Percentiles rank a stretch among this genome's conserved stretches.
Evolutionary conservation across 2,888 invertebrate species (phyloP).

Genomic region (Limnephilus auricula): DNA sequence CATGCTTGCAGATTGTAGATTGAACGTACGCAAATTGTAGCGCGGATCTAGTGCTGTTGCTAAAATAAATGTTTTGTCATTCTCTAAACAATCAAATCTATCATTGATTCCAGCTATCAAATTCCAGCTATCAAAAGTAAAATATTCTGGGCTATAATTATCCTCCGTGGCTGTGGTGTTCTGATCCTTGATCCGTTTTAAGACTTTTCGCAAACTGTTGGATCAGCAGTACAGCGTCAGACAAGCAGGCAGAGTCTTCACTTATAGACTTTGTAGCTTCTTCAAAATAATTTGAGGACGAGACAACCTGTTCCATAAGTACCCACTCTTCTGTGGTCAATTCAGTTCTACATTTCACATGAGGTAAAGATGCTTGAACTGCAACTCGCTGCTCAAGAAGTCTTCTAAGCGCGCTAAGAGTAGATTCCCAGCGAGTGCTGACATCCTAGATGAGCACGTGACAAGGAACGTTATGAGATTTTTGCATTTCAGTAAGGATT

Average conservation of each 20-base stretch:
- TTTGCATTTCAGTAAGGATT: constrained; percentile 67
- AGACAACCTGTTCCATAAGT: constrained; percentile 61
- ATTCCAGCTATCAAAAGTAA: constrained; percentile 52
- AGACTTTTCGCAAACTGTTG: constrained; percentile 51
- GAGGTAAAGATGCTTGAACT: constrained; percentile 66
- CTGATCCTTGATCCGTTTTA: constrained; percentile 39
- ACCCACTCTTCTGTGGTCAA: constrained; percentile 66
- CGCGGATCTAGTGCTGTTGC: constrained; percentile 65
- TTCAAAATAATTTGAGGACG: constrained; percentile 66
- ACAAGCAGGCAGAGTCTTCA: constrained; percentile 64
- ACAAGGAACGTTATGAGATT: constrained; percentile 67
- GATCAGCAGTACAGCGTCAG: constrained; percentile 66
- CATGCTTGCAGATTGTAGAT: constrained; percentile 58
- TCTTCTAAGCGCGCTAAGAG: constrained; percentile 66
- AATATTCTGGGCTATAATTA: constrained; percentile 51
- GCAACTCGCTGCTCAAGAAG: constrained; percentile 66
- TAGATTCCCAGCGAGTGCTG: constrained; percentile 67
- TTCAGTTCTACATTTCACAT: constrained; percentile 66
- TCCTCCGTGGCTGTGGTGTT: constrained; percentile 23
- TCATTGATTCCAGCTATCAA: constrained; percentile 63
- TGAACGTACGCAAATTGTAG: constrained; percentile 51
- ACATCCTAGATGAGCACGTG: constrained; percentile 67
- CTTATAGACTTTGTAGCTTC: constrained; percentile 66
- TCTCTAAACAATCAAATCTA: constrained; percentile 66
- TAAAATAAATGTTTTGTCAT: constrained; percentile 66